Base-by-base conservation (phyloP, 2,888 invertebrate genomes). In the Chorisops tibialis region DNA sequence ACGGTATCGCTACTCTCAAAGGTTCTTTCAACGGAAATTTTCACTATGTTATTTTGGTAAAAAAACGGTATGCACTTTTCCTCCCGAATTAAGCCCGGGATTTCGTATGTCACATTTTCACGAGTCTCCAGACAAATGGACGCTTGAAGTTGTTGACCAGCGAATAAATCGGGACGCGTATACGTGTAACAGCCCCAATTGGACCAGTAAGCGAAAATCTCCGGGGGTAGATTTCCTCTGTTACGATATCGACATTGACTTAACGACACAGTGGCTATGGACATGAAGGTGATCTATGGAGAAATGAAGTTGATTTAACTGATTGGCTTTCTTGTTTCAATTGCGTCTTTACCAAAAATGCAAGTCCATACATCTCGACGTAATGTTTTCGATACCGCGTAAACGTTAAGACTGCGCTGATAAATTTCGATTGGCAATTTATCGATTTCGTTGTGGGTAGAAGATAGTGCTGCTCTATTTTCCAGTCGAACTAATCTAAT, bases 131-230 rank as follows among this genome's bases (percentile, higher is more conserved):
- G 14, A 41, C 67, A 66, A 7, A 19, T 56, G 9, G 48, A 11
- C 1, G 62, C 14, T 22, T 59, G 16, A 2, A 68, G 21, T 14
- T 67, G 67, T 1, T 41, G 18, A 2, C 52, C 63, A 4, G 65
- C 51, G 38, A 68, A 69, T 19, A 69, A 56, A 60, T 68, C 68
- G 5, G 68, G 67, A 9, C 67, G 37, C 1, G 59, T 68, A 50
- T 65, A 70, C 18, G 37, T 61, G 12, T 70, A 70, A 56, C 70
- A 70, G 4, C 70, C 70, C 67, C 66, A 68, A 51, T 63, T 64
- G 6, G 68, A 65, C 66, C 66, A 68, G 24, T 63, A 64, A 0
- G 35, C 14, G 38, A 69, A 70, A 3, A 65, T 30, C 18, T 66
- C 58, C 16, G 62, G 58, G 1, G 67, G 67, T 3, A 68, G 48